Evolutionary conservation across 2,888 invertebrate genomes (phyloP), one percentile per base, ranked within the genome.

Genomic region (Drosophila birchii): DNA sequence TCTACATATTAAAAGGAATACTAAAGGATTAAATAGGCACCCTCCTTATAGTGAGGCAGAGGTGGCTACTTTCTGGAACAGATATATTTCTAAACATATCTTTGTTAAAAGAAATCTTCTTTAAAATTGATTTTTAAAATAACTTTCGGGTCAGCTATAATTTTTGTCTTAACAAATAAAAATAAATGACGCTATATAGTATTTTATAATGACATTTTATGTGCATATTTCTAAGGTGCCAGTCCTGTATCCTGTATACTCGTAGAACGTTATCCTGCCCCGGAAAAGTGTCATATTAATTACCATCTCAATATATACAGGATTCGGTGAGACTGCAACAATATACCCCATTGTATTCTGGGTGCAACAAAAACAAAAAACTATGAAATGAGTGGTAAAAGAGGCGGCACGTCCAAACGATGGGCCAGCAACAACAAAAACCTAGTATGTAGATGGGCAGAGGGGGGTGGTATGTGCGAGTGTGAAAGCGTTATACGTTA

Each of bases 301-400:
- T 16, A 23, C 20, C 20, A 20, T 16, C 9, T 16, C 16, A 3
- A 36, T 20, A 53, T 23, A 34, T 23, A 20, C 20, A 16, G 23
- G 3, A 23, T 11, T 34, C 20, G 6, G 51, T 16, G 3, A 20
- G 20, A 16, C 34, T 16, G 11, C 16, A 6, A 34, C 43, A 61
- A 26, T 14, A 62, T 59, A 44, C 59, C 44, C 43, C 26, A 16
- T 18, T 16, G 7, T 14, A 20, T 39, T n/a, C 16, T 20, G 68
- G 57, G 57, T 69, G 20, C 3, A 26, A 26, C 26, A 32, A 64
- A 64, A 62, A 49, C n/a, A n/a, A n/a, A n/a, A n/a, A n/a, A 64
- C 73, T 73, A 67, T 76, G 78, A 64, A 86, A 85, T 86, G 88
- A 83, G 88, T 81, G 81, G 88, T 74, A 88, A 84, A 80, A 84